Percentiles rank a stretch among this genome's conserved stretches.
Evolutionary conservation across 2,113 vertebrate species (phyloP).

Genomic region (Crotalus viridis): DNA sequence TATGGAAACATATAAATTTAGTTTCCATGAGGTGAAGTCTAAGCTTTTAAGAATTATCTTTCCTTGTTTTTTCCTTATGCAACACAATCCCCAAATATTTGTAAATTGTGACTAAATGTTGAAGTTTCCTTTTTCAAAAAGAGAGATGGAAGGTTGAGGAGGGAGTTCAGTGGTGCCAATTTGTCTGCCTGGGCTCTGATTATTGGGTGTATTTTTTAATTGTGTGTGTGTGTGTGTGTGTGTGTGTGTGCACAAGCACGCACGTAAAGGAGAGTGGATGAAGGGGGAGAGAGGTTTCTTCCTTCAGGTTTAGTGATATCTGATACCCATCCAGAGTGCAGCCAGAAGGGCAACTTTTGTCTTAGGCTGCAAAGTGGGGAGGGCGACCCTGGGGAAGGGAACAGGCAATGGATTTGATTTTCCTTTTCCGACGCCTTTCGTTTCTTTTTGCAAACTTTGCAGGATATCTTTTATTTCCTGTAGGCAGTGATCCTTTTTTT

Average conservation of each 20-base stretch:
- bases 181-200: conserved; percentile 78
- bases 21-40: conserved; percentile 70
- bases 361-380: conserved; percentile 62
- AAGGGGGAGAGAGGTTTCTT: conserved; percentile 67
- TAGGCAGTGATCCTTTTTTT: conserved; percentile 57
- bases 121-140: conserved; percentile 29
- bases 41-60: conserved; percentile 78
- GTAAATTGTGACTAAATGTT: conserved; percentile 73
- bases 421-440: background rate
- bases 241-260: background rate
- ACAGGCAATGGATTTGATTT: conserved; percentile 45
- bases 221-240: conserved; percentile 38
- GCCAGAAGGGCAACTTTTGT: conserved; percentile 72
- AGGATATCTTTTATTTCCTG: conserved; percentile 63
- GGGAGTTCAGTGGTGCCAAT: conserved; percentile 74
- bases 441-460: conserved; percentile 62
- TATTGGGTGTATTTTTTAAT: conserved; percentile 62
- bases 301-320: conserved; percentile 72
- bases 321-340: conserved; percentile 73
- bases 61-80: conserved; percentile 56
- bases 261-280: conserved; percentile 56
- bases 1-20: conserved; percentile 76
- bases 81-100: conserved; percentile 82
- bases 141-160: conserved; percentile 30
- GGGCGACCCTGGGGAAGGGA: conserved; percentile 15